These are phyloP conservation scores for Lepidocolaptes lacrymiger DNA, from an alignment of 2,797 vertebrate genomes.

Conservation along the genomic window DNA sequence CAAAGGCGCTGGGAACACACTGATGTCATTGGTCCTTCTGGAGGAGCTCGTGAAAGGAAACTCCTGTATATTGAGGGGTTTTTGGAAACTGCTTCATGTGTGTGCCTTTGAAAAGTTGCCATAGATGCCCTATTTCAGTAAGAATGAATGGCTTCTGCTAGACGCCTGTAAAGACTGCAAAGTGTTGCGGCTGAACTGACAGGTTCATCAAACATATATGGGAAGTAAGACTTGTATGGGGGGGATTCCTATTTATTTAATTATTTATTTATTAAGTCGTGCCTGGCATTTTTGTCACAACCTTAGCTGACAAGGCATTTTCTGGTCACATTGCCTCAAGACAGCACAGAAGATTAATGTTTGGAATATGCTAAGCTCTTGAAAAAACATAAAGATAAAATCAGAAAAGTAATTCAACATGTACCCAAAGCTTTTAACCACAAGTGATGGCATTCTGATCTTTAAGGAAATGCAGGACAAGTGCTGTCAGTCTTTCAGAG, in stretches of 20 bases:
- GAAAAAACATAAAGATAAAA: conserved; percentile 68
- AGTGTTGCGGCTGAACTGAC: conserved; percentile 26
- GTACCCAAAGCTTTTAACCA: conserved; percentile 39
- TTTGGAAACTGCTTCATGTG: neutral
- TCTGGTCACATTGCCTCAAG: conserved; percentile 46
- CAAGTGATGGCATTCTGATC: conserved; percentile 63
- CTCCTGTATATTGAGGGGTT: neutral
- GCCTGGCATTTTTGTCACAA: conserved; percentile 47
- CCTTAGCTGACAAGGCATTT: conserved; percentile 68
- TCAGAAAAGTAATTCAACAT: conserved; percentile 69
- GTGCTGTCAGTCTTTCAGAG: neutral
- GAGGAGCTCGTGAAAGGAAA: neutral
- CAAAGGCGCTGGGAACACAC: neutral
- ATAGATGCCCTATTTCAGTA: neutral
- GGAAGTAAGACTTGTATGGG: conserved; percentile 6
- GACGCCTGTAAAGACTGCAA: neutral
- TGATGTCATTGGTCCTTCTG: neutral
- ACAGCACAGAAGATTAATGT: conserved; percentile 68
- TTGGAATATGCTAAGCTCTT: conserved; percentile 70
- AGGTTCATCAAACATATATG: neutral
- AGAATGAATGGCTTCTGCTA: neutral
- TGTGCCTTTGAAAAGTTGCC: neutral
- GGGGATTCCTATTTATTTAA: neutral
- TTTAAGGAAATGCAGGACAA: conserved; percentile 40
- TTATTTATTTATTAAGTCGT: neutral